These are phyloP conservation scores for Athalia cordata DNA, from an alignment of 2,888 invertebrate species.

Conservation along the genomic window DNA sequence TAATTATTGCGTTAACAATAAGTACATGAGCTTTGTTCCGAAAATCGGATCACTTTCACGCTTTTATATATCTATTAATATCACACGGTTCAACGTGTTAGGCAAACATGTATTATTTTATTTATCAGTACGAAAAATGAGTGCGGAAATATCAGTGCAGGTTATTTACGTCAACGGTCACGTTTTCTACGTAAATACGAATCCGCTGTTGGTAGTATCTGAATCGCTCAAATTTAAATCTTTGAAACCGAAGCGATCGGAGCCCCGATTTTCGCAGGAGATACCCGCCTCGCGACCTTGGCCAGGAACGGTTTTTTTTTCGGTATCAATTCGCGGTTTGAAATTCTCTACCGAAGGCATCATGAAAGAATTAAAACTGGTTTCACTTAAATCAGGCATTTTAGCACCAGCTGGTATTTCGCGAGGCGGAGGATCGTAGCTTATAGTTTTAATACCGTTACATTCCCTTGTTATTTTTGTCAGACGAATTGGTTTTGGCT, in stretches of 20 bases:
- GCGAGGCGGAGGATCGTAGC: constrained; percentile 51
- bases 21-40: too few species aligned
- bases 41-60: neutral
- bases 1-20: too few species aligned
- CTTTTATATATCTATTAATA: constrained; percentile 20
- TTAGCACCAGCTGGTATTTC: constrained; percentile 44
- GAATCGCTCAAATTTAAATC: constrained; percentile 48
- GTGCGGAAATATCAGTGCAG: neutral
- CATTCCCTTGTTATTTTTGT: constrained; percentile 52
- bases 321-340: constrained; percentile 19
- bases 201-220: neutral
- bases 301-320: neutral
- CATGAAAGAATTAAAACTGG: constrained; percentile 37
- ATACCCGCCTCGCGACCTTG: constrained; percentile 1
- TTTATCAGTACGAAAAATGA: neutral
- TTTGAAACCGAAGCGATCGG: neutral
- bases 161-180: neutral
- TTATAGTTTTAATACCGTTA: constrained; percentile 59
- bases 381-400: constrained; percentile 55
- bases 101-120: neutral
- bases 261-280: neutral
- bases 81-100: neutral
- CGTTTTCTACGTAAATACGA: neutral
- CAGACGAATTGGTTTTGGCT: neutral
- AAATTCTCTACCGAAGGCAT: neutral